Evolutionary conservation across 2,888 invertebrate species (phyloP).

Genomic region (Iphiclides podalirius): DNA sequence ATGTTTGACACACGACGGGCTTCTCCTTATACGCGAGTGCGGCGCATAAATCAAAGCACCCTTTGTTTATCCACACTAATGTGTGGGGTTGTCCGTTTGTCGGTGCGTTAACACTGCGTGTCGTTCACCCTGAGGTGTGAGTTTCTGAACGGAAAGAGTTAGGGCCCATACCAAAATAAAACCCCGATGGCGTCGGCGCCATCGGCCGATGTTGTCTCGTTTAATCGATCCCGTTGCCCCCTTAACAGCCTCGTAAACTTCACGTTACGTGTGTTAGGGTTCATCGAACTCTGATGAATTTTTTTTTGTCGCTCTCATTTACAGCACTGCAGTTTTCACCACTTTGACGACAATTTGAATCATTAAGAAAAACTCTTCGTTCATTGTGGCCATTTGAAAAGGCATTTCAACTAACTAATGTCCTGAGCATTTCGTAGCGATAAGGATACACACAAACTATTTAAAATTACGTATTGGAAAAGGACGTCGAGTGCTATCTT

Average conservation of each 20-base stretch:
- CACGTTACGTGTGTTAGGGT: too few relatives aligned
- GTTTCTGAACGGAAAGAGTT: slow-evolving; percentile 15
- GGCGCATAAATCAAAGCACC: slow-evolving; percentile 33
- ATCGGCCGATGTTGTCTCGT: background rate
- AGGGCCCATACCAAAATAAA: slow-evolving; percentile 23
- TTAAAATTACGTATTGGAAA: too few relatives aligned
- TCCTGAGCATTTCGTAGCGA: too few relatives aligned
- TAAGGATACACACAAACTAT: too few relatives aligned
- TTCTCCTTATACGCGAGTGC: slow-evolving; percentile 5
- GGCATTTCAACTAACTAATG: too few relatives aligned
- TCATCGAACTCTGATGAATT: too few relatives aligned
- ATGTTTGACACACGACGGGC: slow-evolving; percentile 13
- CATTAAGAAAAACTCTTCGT: background rate
- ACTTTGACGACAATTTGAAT: too few relatives aligned
- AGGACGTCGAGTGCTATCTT: too few relatives aligned
- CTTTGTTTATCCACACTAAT: slow-evolving; percentile 43
- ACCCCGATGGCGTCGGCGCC: slow-evolving; percentile 8
- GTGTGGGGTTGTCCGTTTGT: slow-evolving; percentile 25
- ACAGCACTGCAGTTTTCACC: too few relatives aligned
- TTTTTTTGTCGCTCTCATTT: too few relatives aligned
- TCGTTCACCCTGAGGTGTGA: slow-evolving; percentile 26
- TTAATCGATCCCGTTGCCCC: background rate
- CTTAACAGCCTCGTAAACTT: too few relatives aligned
- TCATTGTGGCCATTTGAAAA: background rate
- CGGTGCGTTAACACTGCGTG: slow-evolving; percentile 30